A percentile compares a stretch with the other conserved stretches of the same genome.
These are phyloP conservation scores for Phoxinus dragarum DNA, from an alignment of 2,797 vertebrate genomes.

Conservation along the genomic window DNA sequence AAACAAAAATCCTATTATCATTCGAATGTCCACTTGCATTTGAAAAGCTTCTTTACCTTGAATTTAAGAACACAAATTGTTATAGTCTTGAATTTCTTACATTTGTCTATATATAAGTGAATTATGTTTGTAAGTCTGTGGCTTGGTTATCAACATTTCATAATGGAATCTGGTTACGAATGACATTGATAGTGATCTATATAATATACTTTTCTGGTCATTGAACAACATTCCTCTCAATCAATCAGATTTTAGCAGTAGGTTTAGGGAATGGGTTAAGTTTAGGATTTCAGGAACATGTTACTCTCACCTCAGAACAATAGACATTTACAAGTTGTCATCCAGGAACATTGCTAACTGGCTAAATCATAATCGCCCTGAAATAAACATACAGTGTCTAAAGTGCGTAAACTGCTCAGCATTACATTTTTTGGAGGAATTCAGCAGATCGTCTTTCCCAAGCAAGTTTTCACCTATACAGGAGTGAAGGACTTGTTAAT, in stretches of 20 bases:
- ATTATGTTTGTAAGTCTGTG: too few species aligned
- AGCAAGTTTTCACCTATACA: not conserved
- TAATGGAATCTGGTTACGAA: slow-evolving; percentile 38
- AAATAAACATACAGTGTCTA: not conserved
- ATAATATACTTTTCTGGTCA: not conserved
- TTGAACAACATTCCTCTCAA: not conserved
- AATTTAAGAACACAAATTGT: too few species aligned
- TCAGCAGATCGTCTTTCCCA: not conserved
- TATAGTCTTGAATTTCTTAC: not conserved
- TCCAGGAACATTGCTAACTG: not conserved
- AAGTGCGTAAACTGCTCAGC: not conserved
- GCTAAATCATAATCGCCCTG: not conserved
- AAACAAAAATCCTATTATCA: slow-evolving; percentile 58
- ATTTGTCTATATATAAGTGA: not conserved
- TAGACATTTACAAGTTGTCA: too few species aligned
- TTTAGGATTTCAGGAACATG: not conserved
- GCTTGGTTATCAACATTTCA: slow-evolving; percentile 2
- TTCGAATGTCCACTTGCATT: not conserved
- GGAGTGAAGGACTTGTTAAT: too few species aligned
- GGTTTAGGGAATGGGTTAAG: not conserved
- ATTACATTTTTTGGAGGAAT: not conserved
- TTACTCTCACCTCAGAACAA: too few species aligned
- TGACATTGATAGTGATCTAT: slow-evolving; percentile 54
- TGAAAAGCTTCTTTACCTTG: accelerated
- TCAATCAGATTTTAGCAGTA: not conserved